Conservation (phyloP, 2,888 invertebrate species). For the Choreutis nemorana region DNA sequence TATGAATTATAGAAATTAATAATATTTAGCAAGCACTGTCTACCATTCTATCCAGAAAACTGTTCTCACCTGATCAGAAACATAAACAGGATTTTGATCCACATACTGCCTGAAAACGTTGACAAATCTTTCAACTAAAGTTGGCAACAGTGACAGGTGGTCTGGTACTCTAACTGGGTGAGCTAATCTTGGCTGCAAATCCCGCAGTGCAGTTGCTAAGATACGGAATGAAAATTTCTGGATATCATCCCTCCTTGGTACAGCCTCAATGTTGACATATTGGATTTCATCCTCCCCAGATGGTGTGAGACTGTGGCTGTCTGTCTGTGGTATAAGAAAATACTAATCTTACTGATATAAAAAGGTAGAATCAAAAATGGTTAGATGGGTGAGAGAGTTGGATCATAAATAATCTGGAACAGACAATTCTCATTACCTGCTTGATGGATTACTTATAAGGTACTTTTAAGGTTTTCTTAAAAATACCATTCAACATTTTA, state of each 20-base stretch:
- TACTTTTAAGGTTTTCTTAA: too few species aligned
- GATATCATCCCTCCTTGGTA: conserved; percentile 68
- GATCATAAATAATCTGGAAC: too few species aligned
- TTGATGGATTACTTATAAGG: too few species aligned
- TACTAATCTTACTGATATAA: conserved; percentile 1
- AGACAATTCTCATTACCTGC: too few species aligned
- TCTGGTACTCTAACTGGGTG: conserved; percentile 38
- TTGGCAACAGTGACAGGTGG: conserved; percentile 66
- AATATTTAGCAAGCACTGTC: background rate
- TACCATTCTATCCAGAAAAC: background rate
- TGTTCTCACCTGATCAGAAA: conserved; percentile 55
- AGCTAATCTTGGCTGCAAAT: conserved; percentile 60
- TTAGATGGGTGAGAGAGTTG: too few species aligned
- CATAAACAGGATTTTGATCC: conserved; percentile 71
- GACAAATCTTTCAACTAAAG: conserved; percentile 83
- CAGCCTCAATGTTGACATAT: conserved; percentile 82
- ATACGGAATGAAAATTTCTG: conserved; percentile 74
- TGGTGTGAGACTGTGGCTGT: conserved; percentile 74
- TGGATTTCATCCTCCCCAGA: conserved; percentile 75
- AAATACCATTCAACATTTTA: too few species aligned
- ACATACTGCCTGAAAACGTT: conserved; percentile 83
- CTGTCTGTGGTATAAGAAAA: conserved; percentile 59
- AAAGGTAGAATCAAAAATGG: conserved; percentile 2
- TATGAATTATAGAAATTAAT: conserved; percentile 1
- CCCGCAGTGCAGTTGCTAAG: conserved; percentile 80